These are phyloP conservation scores for Ichneumoninae sp. DNA, from an alignment of 2,888 invertebrate genomes.

Conservation along the genomic window DNA sequence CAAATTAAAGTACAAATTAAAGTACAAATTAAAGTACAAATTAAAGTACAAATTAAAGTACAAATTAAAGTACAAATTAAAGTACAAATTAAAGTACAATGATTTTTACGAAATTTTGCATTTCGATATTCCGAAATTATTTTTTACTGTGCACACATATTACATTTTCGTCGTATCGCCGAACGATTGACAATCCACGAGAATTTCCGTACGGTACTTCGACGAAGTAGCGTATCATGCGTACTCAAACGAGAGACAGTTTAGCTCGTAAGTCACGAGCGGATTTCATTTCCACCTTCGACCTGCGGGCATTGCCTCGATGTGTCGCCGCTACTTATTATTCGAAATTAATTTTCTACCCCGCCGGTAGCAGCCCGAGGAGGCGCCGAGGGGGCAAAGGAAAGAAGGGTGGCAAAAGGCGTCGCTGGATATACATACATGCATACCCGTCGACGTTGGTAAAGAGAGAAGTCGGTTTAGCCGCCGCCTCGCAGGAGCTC, in stretches of 20 bases:
- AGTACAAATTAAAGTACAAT: too few relatives aligned
- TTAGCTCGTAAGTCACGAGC: neutral
- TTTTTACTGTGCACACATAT: too few relatives aligned
- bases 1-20: too few relatives aligned
- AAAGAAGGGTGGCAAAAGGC: conserved; percentile 26
- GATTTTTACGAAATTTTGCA: too few relatives aligned
- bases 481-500: conserved; percentile 52
- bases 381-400: neutral
- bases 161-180: too few relatives aligned
- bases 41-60: too few relatives aligned
- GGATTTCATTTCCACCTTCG: conserved; percentile 15
- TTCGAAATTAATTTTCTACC: conserved; percentile 60
- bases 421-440: neutral
- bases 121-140: too few relatives aligned
- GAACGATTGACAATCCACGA: too few relatives aligned
- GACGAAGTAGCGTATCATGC: neutral
- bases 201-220: neutral
- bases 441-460: conserved; percentile 18
- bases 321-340: conserved; percentile 28
- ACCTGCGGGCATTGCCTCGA: neutral
- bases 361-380: neutral
- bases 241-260: neutral
- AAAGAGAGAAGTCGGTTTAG: conserved; percentile 52
- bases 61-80: too few relatives aligned
- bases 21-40: too few relatives aligned